These are phyloP conservation scores for Echeneis naucrates DNA, from an alignment of 2,797 vertebrate genomes.

Conservation along the genomic window DNA sequence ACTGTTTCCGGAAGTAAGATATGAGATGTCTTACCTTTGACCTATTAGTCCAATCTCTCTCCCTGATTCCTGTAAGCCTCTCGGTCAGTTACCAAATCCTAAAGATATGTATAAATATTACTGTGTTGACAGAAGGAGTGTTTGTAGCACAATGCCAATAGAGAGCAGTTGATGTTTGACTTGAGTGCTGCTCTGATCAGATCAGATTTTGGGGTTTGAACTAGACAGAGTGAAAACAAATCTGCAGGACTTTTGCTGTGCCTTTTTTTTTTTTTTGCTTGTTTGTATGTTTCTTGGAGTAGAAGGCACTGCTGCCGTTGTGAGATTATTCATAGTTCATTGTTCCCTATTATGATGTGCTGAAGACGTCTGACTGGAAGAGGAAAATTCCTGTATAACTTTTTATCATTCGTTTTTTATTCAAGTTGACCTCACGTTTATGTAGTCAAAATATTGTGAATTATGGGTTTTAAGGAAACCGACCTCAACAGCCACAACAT, in stretches of 20 bases:
- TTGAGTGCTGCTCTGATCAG: background rate
- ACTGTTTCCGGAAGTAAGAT: no score
- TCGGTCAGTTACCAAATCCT: no score
- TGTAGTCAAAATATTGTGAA: background rate
- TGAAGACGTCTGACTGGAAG: background rate
- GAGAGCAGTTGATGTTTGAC: no score
- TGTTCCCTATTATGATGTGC: background rate
- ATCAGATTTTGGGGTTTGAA: background rate
- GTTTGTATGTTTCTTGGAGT: background rate
- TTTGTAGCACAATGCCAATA: background rate
- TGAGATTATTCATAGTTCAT: no score
- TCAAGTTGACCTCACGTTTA: background rate
- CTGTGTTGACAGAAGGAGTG: background rate
- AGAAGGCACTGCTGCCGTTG: background rate
- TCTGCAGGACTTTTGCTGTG: no score
- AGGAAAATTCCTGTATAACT: background rate
- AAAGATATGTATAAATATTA: background rate
- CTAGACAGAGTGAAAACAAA: background rate
- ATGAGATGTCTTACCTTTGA: background rate
- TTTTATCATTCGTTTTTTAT: background rate
- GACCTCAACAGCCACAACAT: background rate
- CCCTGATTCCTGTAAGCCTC: no score
- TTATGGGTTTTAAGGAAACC: background rate
- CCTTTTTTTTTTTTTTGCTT: background rate
- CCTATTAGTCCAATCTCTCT: no score